Evolutionary conservation across 2,113 vertebrate species (phyloP).

Genomic region (Phyllostomus hastatus): DNA sequence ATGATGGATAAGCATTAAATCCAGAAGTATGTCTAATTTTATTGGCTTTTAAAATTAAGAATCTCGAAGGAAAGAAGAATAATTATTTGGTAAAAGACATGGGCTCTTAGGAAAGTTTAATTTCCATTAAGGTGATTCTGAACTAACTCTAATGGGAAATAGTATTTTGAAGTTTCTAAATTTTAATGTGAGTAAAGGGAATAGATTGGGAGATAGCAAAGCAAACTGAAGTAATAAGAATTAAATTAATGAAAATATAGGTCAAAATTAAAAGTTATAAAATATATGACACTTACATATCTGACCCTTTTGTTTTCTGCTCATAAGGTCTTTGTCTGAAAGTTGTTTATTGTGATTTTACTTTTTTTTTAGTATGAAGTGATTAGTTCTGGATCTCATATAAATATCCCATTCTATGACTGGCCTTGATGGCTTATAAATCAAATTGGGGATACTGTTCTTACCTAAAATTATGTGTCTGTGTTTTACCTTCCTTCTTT

Average conservation of each 20-base stretch:
- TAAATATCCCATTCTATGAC: too few relatives aligned
- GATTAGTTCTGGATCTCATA: neutral
- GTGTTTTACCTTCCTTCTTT: neutral
- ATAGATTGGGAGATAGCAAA: neutral
- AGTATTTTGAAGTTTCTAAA: conserved; percentile 41
- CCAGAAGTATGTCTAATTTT: conserved; percentile 62
- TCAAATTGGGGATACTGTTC: neutral
- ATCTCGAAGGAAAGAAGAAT: conserved; percentile 48
- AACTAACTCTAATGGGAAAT: conserved; percentile 26
- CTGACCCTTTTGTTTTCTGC: too few relatives aligned
- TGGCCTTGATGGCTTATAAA: too few relatives aligned
- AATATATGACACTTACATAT: neutral
- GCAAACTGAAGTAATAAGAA: neutral
- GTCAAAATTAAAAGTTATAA: neutral
- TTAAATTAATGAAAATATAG: neutral
- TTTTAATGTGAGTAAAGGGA: neutral
- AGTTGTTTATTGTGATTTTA: neutral
- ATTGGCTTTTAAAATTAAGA: conserved; percentile 60
- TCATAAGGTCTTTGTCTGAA: neutral
- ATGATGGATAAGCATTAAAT: conserved; percentile 19
- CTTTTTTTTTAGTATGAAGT: neutral
- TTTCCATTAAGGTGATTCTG: conserved; percentile 56
- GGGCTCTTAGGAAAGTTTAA: conserved; percentile 35
- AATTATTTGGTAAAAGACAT: conserved; percentile 41
- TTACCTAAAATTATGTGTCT: too few relatives aligned